phyloP scores from a whole-genome alignment of 2,113 vertebrate species.

The Haliaeetus leucogaster region DNA sequence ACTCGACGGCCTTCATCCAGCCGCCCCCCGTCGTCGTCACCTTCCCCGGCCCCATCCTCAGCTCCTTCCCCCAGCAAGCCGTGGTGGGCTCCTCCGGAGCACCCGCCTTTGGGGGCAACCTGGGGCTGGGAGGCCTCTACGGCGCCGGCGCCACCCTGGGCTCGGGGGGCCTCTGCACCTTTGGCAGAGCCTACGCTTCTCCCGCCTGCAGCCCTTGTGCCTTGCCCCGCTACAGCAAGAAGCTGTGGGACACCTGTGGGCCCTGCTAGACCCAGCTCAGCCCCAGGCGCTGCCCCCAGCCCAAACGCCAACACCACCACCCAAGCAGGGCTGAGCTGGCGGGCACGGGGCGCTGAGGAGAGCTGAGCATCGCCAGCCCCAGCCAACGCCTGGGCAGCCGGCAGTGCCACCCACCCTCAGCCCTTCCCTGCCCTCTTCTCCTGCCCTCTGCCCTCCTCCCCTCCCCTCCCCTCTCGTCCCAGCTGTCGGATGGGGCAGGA shows the following conservation, averaged over 20 bases:
- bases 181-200: not conserved
- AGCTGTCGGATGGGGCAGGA: no score
- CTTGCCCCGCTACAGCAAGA: no score
- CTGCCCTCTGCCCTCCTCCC: not conserved
- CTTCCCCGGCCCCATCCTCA: slow-evolving; percentile 50
- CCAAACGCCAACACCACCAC: not conserved
- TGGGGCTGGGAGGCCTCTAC: not conserved
- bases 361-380: not conserved
- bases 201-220: not conserved
- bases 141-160: not conserved
- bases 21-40: not conserved
- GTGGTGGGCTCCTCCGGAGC: not conserved
- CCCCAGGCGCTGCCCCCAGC: not conserved
- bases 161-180: not conserved
- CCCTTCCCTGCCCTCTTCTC: not conserved
- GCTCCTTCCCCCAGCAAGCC: slow-evolving; percentile 34
- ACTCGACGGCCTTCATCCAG: not conserved
- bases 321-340: not conserved
- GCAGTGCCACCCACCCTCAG: not conserved
- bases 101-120: not conserved
- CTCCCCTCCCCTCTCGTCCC: no score
- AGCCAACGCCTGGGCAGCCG: not conserved
- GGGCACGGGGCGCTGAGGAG: not conserved
- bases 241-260: no score
- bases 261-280: not conserved